Percentiles rank a stretch among this genome's conserved stretches.
phyloP scores from a whole-genome alignment of 2,888 invertebrate species.

The Drosophila nigritarsus region DNA sequence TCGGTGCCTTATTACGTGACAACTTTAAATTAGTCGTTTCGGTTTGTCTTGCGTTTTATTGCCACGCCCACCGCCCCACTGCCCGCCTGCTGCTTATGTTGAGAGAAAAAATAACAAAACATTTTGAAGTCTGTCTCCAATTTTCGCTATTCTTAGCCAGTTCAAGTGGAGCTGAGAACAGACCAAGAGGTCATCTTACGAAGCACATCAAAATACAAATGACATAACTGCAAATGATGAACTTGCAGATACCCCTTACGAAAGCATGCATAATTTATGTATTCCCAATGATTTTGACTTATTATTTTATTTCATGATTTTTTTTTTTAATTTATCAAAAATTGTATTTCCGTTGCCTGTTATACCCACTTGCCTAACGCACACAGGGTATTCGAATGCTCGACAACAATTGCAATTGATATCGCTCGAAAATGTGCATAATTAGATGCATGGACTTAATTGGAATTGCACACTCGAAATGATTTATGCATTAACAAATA shows the following conservation, averaged over 20 bases:
- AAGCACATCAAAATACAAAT: background rate
- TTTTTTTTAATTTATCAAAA: background rate
- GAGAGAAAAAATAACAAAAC: background rate
- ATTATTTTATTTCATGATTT: no score
- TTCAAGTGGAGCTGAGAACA: slow-evolving; percentile 3
- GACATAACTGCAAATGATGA: background rate
- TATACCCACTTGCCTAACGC: background rate
- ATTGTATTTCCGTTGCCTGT: background rate
- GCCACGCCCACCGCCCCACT: slow-evolving; percentile 6
- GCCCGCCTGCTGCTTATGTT: background rate
- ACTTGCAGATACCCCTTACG: background rate
- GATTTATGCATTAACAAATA: slow-evolving; percentile 43
- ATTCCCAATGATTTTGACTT: background rate
- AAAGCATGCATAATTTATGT: background rate
- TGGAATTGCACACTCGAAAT: slow-evolving; percentile 28
- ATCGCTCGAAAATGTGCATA: slow-evolving; percentile 43
- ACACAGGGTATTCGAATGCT: background rate
- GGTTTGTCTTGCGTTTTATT: slow-evolving; percentile 14
- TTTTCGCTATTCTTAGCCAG: slow-evolving; percentile 1
- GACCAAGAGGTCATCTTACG: background rate
- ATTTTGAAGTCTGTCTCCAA: slow-evolving; percentile 12
- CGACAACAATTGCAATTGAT: slow-evolving; percentile 26
- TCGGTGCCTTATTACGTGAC: slow-evolving; percentile 76
- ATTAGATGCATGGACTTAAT: slow-evolving; percentile 40
- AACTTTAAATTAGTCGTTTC: slow-evolving; percentile 71